phyloP scores from a whole-genome alignment of 2,888 invertebrate genomes.

The Andrena chrysosceles region DNA sequence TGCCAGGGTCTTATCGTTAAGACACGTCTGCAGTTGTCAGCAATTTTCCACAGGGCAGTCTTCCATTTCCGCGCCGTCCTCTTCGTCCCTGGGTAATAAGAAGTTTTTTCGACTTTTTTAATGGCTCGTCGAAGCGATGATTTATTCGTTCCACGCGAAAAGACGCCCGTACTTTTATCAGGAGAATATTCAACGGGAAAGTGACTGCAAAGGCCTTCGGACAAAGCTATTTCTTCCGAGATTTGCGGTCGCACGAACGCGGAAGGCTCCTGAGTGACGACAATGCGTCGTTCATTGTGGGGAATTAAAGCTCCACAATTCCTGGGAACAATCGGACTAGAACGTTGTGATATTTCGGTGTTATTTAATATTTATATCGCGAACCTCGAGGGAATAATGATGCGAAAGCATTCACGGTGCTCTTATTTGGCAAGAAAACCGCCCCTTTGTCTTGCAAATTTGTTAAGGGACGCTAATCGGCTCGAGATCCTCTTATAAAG shows the following conservation, averaged over 20 bases:
- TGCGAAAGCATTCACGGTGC: not conserved
- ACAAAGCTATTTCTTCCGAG: conserved; percentile 12
- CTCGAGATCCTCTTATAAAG: not conserved
- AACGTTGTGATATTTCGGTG: not conserved
- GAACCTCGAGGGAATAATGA: not conserved
- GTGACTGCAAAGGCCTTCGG: not conserved
- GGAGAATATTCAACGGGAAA: conserved; percentile 21
- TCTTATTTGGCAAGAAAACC: not conserved
- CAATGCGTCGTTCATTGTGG: conserved; percentile 1
- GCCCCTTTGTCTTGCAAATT: conserved; percentile 7
- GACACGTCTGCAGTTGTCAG: conserved; percentile 78
- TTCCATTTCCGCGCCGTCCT: not conserved
- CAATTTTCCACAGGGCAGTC: conserved; percentile 69
- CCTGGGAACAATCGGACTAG: not conserved
- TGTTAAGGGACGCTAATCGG: not conserved
- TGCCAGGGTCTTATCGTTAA: conserved; percentile 72
- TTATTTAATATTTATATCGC: not conserved
- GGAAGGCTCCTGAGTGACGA: not conserved
- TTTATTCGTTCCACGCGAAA: conserved; percentile 46
- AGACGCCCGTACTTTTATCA: conserved; percentile 36
- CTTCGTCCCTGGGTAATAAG: conserved; percentile 36
- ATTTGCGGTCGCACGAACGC: not conserved
- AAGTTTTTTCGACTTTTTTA: conserved; percentile 46
- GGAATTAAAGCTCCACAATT: not conserved
- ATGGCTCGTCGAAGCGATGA: conserved; percentile 56